Base-by-base conservation (phyloP, 2,888 invertebrate species). In the Camptogramma bilineatum region DNA sequence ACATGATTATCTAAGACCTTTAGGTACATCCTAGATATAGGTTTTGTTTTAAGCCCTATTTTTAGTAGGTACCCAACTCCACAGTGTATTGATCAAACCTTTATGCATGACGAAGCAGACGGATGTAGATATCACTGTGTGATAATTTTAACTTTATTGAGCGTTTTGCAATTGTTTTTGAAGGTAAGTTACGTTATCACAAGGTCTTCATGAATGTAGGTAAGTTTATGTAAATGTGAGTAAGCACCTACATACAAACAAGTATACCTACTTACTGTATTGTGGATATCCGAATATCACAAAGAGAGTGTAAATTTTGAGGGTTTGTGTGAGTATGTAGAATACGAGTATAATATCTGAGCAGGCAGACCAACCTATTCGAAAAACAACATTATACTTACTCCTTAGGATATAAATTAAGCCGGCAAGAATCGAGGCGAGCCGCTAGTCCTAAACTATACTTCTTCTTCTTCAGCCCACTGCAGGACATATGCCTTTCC, bases 141-240 rank as follows among this genome's bases (percentile, higher is more conserved):
- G 44, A 44, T 44, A 16, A 44, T 17, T 44, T 44, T 44, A 44
- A 44, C 44, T 44, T 44, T 44, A 44, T 44, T 44, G 44, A 44
- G 44, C 44, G 44, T 17, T 44, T 16, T 16, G 17, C 44, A 44
- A 17, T 44, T 44, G 44, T 44, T 44, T 44, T 44, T 17, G 44
- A 44, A 44, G 44, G 44, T 44, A 44, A 44, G 0, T 42, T 44
- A 5, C 16, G 5, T 44, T 44, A 44, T 44, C 17, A 44, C 44
- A 44, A 44, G 44, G 44, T 17, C 28, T n/a, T 39, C 10, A 39
- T 17, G 13, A 0, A 39, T 13, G 34, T 39, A 39, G 13, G 13
- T 39, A 13, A 44, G 13, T 28, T 4, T 17, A 44, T 44, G 44
- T 44, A 17, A 4, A 44, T 44, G 44, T 17, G 17, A 17, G 44